Base-by-base conservation (phyloP, 2,888 invertebrate species). In the Trisateles emortualis region DNA sequence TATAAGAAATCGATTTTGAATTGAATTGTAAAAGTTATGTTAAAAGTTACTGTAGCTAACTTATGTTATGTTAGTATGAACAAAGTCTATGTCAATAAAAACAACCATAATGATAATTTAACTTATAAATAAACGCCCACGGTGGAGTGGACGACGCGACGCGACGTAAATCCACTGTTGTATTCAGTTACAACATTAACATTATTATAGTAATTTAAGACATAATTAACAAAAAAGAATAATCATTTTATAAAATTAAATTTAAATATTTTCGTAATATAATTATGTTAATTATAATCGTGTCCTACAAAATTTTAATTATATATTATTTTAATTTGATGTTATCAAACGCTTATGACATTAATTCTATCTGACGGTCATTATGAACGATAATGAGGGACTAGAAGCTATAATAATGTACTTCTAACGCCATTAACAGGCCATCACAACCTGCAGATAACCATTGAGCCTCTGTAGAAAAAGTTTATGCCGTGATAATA, bases 231-330 rank as follows among this genome's bases (percentile, higher is more conserved):
- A 40, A 38, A 33, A 47, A 33, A 52, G 51, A 46, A 62, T 56
- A 8, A 61, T 47, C 44, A 56, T 50, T 47, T 64, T 32, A 58
- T 49, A 51, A 46, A 49, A 46, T 51, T 39, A 52, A 49, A 70
- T 70, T 65, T 69, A 47, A 72, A 70, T 66, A 69, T 54, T 55
- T 55, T 36, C 24, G 70, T 66, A 60, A 70, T 69, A 56, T 52
- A 47, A 58, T 70, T 67, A 71, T 67, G 64, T 64, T 41, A 67
- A 70, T 73, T 58, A 45, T 45, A 30, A 70, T 64, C 59, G 54
- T 64, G 62, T 70, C 62, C 71, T 67, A 70, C 64, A 64, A 67
- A 67, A 60, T 66, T 42, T 67, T 60, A 62, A 60, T 69, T 58
- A 46, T 52, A 33, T 59, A 59, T 64, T 52, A 60, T 66, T 67